Evolutionary conservation across 2,113 vertebrate species (phyloP), one percentile per base, ranked within the genome.

Genomic region (Lasiurus cinereus): DNA sequence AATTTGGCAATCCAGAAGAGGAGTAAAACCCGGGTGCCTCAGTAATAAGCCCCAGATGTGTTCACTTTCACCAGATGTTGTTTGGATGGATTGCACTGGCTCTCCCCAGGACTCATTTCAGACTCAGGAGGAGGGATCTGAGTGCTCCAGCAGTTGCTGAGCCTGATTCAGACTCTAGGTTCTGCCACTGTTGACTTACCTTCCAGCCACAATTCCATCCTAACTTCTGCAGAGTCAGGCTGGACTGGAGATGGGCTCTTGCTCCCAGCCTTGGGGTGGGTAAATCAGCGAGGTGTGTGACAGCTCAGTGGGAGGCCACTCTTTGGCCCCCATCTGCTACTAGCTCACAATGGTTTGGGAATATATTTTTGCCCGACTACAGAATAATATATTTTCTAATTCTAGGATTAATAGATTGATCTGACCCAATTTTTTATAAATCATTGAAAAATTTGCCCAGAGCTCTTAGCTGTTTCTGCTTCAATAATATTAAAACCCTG

Each of bases 341-440:
- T 29, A 29, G 36, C 43, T 82, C 46, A 54, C 54, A 59, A 31
- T 1, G 0, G 18, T 36, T 64, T 94, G 6, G 46, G 13, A 8
- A 46, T 43, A 76, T 83, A 39, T 72, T 88, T 62, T 83, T 89
- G 16, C 19, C n/a, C 91, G 15, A 83, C 39, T 69, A 66, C 13
- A 70, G 33, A 88, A 94, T 64, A 78, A 95, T 94, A 67, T 82
- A 78, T 83, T 88, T 94, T 31, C 27, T 90, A 76, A 54, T 24
- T 84, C 69, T 85, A 56, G 14, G 21, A 76, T 83, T 94, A 59
- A 73, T 19, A 69, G 16, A 50, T 80, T 43, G 72, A 73, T 69
- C 27, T 80, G 46, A 69, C 69, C 13, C 67, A 70, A 27, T 54
- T 79, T 59, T 93, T 66, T 93, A 69, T 73, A 87, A 66, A 87